Evolutionary conservation across 2,888 invertebrate species (phyloP), one percentile per base, ranked within the genome.

Genomic region (Drosophila yooni): DNA sequence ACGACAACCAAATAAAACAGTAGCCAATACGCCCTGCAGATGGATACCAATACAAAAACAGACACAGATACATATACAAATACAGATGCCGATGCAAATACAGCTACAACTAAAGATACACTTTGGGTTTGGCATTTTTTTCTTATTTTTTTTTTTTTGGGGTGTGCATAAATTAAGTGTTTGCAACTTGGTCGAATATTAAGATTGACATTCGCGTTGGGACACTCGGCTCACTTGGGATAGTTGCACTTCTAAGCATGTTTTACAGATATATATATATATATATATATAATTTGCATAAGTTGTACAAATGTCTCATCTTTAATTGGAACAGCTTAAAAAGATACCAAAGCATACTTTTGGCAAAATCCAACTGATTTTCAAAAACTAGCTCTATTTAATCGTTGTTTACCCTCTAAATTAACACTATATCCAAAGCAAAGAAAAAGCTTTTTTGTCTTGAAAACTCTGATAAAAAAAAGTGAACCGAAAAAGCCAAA

Each of bases 121-220:
- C n/a, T 31, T 27, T 75, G 74, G 74, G 71, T 27, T 66, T 43
- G 46, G 51, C 31, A 53, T 52, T 65, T 54, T 65, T 66, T 27
- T 13, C 21, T 21, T 21, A 21, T 13, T 0, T 15, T 46, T 15
- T n/a, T 56, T 53, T 62, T 43, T 50, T 52, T 27, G 62, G 70
- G 84, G 84, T 71, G 86, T 85, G 76, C 76, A 84, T 84, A 85
- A 84, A 79, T 82, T 86, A 62, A 43, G 63, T 50, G 53, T 59
- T 43, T 43, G 54, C 25, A 36, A 36, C 53, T 50, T 25, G 43
- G 25, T 57, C 52, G 34, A 75, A 64, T 54, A 72, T 60, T 54
- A 40, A 48, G 57, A 66, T 72, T 70, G 57, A 58, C 68, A 68
- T 67, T 70, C 59, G 56, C 48, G 38, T 50, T 57, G 67, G 36